Evolutionary conservation across 2,113 vertebrate species (phyloP), one percentile per base, ranked within the genome.

Genomic region (Erythrocercus mccallii): DNA sequence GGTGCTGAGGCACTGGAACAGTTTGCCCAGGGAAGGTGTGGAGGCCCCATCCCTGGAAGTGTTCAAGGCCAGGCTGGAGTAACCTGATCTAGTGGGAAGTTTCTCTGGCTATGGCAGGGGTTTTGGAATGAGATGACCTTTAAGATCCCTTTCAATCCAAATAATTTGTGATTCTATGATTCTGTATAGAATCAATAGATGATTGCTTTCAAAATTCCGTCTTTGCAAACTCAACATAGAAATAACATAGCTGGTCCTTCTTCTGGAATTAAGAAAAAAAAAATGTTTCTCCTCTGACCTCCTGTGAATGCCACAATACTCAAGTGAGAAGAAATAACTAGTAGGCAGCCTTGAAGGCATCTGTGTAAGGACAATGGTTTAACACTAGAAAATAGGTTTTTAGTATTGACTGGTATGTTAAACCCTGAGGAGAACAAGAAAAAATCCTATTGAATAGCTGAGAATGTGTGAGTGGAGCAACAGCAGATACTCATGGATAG

Each of bases 311-410:
- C 17, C 11, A 19, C 4, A 28, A 8, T 23, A 82, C 4, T 62
- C 33, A 58, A 78, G 69, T 15, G 22, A 74, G 12, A 57, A 72
- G 19, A 85, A 79, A 82, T 15, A 78, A 28, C 5, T 27, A 31
- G 10, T 8, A 51, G 6, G 23, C 8, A 45, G 11, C 48, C 77
- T 72, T 57, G 47, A 30, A 86, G 13, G 5, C 25, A 37, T 15
- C 20, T 25, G 6, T 70, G 4, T 3, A 48, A 54, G 53, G 31
- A 44, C 11, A 24, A 33, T 5, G 2, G 17, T 22, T 31, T 65
- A 74, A 25, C 1, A 1, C 8, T 5, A 12, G 9, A 2, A 68
- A n/a, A 47, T 7, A 82, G 3, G 2, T 50, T 44, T 42, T 56
- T 47, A 44, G 14, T 28, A 57, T 65, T 6, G 3, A 7, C 12